These are phyloP conservation scores for Gymnogyps californianus DNA, from an alignment of 2,113 vertebrate species.

Conservation along the genomic window DNA sequence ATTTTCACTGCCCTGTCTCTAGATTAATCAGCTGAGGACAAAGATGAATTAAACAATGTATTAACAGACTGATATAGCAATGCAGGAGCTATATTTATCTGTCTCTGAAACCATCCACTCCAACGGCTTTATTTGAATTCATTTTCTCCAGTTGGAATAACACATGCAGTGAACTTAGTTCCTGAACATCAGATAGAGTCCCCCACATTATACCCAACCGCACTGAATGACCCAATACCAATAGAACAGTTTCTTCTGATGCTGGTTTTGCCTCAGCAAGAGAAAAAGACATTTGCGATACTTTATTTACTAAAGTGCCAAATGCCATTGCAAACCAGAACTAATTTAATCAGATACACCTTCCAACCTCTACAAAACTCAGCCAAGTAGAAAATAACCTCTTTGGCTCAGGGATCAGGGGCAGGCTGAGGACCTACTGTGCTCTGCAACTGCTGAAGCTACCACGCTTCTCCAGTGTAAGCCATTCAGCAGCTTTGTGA, in stretches of 20 bases:
- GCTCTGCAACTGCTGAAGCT: background rate
- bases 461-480: background rate
- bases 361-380: background rate
- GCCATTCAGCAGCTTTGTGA: background rate
- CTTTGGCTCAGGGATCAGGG: background rate
- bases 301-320: background rate
- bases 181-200: slow-evolving; percentile 21
- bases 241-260: background rate
- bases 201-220: background rate
- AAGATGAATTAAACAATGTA: slow-evolving; percentile 65
- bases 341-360: background rate
- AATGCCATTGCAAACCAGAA: background rate
- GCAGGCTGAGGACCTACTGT: background rate
- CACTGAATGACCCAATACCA: background rate
- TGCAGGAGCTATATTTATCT: slow-evolving; percentile 47
- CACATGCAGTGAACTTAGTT: background rate
- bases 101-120: slow-evolving; percentile 14
- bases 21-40: slow-evolving; percentile 54
- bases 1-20: slow-evolving; percentile 63
- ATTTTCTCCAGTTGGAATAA: slow-evolving; percentile 48
- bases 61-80: slow-evolving; percentile 16
- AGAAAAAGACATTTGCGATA: background rate
- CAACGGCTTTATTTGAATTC: slow-evolving; percentile 6
- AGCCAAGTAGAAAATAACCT: background rate
- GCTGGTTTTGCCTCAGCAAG: background rate